Percentiles rank a stretch among this genome's conserved stretches.
Conservation (phyloP, 2,113 vertebrate species). For the Solenodon paradoxus region DNA sequence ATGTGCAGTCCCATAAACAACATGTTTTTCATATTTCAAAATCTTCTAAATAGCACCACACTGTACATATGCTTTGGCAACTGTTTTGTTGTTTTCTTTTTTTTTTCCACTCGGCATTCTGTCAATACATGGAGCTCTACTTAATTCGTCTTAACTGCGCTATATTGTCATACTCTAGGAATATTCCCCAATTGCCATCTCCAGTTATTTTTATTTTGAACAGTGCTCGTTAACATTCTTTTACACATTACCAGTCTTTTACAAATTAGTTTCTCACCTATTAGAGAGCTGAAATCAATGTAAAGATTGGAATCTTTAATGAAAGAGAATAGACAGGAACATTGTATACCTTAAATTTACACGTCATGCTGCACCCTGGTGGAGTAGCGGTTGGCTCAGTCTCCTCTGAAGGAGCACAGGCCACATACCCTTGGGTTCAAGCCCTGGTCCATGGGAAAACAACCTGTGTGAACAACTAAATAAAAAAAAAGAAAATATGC, state of each 20-base stretch:
- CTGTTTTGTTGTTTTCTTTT: too few relatives aligned
- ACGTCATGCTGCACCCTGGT: too few relatives aligned
- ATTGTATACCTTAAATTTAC: not conserved
- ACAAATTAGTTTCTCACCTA: not conserved
- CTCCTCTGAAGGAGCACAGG: too few relatives aligned
- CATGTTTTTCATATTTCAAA: slow-evolving; percentile 56
- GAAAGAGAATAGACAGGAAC: not conserved
- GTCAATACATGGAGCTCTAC: not conserved
- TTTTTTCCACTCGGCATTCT: slow-evolving; percentile 4
- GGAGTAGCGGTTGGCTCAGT: too few relatives aligned
- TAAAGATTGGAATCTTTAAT: not conserved
- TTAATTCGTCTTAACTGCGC: not conserved
- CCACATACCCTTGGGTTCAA: too few relatives aligned
- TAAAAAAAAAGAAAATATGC: too few relatives aligned
- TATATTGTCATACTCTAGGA: not conserved
- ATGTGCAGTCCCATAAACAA: slow-evolving; percentile 36
- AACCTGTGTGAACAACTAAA: too few relatives aligned
- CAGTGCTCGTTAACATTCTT: not conserved
- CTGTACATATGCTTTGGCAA: slow-evolving; percentile 49
- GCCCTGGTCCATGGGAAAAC: too few relatives aligned
- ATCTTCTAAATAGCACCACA: slow-evolving; percentile 53
- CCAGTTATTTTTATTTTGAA: not conserved
- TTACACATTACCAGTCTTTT: not conserved
- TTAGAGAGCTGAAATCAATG: not conserved
- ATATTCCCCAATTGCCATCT: not conserved